phyloP scores from a whole-genome alignment of 1,140 invertebrate genomes.

The Ctenoplectra terminalis region DNA sequence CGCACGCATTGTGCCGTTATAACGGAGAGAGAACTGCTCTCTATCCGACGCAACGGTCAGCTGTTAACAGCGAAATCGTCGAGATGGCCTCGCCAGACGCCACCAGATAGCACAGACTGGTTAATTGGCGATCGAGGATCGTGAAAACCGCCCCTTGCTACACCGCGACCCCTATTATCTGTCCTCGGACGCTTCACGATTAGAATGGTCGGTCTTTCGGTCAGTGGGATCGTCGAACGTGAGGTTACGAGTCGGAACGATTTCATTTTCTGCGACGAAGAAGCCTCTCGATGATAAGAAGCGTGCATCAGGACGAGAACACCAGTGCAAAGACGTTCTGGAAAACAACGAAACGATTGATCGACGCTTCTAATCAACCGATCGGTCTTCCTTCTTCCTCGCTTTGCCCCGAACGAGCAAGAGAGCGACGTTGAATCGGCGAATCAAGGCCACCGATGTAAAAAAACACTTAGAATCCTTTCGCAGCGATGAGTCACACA shows the following conservation, averaged over 20 bases:
- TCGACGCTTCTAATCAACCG: background rate
- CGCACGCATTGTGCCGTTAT: constrained; percentile 63
- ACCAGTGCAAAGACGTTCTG: too few species aligned
- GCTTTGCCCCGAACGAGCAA: background rate
- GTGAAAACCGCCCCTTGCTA: constrained; percentile 24
- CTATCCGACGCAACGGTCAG: constrained; percentile 9
- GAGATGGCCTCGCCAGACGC: constrained; percentile 9
- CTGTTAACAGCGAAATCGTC: constrained; percentile 41
- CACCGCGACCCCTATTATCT: background rate
- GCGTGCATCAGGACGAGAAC: background rate
- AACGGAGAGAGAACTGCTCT: constrained; percentile 52
- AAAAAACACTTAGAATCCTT: constrained; percentile 48
- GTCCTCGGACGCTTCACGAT: too few species aligned
- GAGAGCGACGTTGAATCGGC: background rate
- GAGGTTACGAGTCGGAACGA: background rate
- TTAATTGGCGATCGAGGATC: background rate
- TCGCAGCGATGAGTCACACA: constrained; percentile 52
- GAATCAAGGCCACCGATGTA: constrained; percentile 23
- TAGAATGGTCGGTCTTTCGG: constrained; percentile 25
- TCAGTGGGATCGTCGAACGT: constrained; percentile 34
- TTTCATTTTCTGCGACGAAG: background rate
- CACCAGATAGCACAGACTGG: background rate
- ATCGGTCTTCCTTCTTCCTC: too few species aligned
- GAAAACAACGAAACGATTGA: constrained; percentile 6
- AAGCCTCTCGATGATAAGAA: too few species aligned